Conservation (phyloP, 2,888 invertebrate genomes). For the Xylota segnis region DNA sequence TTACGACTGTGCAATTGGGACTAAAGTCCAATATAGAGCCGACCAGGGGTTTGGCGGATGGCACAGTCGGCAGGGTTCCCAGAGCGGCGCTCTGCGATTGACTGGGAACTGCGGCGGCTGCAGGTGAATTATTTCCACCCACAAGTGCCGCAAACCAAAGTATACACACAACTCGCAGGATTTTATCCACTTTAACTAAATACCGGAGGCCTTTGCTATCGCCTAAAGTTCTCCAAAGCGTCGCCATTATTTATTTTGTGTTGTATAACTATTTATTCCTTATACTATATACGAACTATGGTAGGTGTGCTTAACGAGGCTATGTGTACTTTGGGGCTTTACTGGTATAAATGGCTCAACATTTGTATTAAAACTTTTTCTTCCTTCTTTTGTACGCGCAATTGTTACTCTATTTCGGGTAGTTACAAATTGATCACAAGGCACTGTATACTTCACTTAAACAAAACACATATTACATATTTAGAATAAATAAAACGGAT, state of each 20-base stretch:
- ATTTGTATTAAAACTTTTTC: constrained; percentile 23
- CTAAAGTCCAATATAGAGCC: constrained; percentile 82
- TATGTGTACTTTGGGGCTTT: constrained; percentile 13
- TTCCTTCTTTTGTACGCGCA: constrained; percentile 34
- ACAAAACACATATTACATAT: constrained; percentile 27
- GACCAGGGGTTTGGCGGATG: constrained; percentile 66
- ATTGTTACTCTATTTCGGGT: constrained; percentile 43
- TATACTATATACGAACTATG: constrained; percentile 28
- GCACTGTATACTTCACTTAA: constrained; percentile 64
- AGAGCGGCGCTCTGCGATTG: constrained; percentile 39
- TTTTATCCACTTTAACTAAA: constrained; percentile 27
- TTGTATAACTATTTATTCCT: constrained; percentile 37
- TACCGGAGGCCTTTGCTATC: constrained; percentile 27
- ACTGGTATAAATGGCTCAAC: constrained; percentile 26
- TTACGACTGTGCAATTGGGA: constrained; percentile 85
- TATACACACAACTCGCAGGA: constrained; percentile 45
- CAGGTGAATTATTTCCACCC: constrained; percentile 58
- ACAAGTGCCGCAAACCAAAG: constrained; percentile 43
- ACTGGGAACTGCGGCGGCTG: constrained; percentile 31
- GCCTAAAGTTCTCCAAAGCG: constrained; percentile 48
- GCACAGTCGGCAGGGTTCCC: constrained; percentile 36
- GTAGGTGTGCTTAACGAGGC: constrained; percentile 11
- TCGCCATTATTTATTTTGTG: constrained; percentile 54
- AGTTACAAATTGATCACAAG: constrained; percentile 59
- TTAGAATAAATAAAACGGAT: constrained; percentile 29